Evolutionary conservation across 2,888 invertebrate genomes (phyloP).

Genomic region (Hipparchia semele): DNA sequence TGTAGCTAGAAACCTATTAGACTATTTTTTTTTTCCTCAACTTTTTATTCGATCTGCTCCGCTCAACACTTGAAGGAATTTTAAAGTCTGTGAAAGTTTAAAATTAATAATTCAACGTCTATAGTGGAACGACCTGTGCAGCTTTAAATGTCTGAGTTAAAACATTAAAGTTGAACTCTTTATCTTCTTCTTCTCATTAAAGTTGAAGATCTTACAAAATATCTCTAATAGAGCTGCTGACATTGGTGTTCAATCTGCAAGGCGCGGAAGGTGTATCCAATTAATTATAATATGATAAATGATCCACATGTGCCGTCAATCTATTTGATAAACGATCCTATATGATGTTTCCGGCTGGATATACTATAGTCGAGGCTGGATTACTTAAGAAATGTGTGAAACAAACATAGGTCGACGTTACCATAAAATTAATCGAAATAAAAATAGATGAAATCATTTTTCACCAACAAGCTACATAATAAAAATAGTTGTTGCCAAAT

Average conservation of each 20-base stretch:
- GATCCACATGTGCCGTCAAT: constrained; percentile 8
- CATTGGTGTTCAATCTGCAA: constrained; percentile 5
- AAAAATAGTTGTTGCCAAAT: no score
- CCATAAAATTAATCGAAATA: no score
- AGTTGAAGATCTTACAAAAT: neutral
- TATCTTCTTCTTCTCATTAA: no score
- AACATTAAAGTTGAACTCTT: neutral
- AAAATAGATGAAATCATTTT: no score
- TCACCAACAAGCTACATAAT: no score
- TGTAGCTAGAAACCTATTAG: neutral
- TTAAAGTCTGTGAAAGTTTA: neutral
- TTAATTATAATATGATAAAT: constrained; percentile 18
- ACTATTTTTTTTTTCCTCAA: neutral
- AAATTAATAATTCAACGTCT: neutral
- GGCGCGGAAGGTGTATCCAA: constrained; percentile 5
- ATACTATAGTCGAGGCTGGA: neutral
- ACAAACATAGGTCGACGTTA: no score
- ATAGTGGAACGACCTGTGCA: neutral
- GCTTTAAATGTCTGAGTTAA: neutral
- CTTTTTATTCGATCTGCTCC: neutral
- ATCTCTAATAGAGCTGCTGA: neutral
- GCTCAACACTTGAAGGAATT: neutral
- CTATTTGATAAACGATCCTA: constrained; percentile 18
- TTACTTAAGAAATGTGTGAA: no score
- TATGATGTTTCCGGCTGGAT: constrained; percentile 3